Evolutionary conservation across 2,797 vertebrate genomes (phyloP), one percentile per base, ranked within the genome.

Genomic region (Tangara arthus): DNA sequence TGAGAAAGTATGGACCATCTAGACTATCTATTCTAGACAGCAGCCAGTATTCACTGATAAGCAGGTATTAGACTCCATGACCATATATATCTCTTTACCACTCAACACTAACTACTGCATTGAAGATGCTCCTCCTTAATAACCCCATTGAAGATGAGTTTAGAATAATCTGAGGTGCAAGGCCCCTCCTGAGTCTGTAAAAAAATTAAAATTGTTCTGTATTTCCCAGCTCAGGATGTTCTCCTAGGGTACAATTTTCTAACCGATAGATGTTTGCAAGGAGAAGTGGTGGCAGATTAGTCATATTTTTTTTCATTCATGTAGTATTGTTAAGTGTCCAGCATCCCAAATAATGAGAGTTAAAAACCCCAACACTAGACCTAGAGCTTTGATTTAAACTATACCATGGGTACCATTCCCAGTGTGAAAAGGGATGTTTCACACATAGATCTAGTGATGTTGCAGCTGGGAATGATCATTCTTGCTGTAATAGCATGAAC

Each of bases 361-460:
- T 50, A 60, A 64, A 83, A 77, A 11, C 10, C 37, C 42, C 65
- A 82, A 71, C 66, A 35, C 19, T 3, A 52, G 30, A 46, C 14
- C 11, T 17, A 42, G 30, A 80, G 15, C 7, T 69, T 18, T 57
- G 30, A 35, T 81, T 80, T 68, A 46, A 78, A 78, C 37, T 19
- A 34, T 10, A 42, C 20, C 42, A 65, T 3, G 14, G 18, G 9
- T 65, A 73, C 0, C 0, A 18, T 12, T 35, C 50, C 44, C 55
- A 66, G 2, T 42, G 47, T 20, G 24, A 57, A 71, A 77, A 49
- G 9, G 12, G 8, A 59, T 27, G 8, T n/a, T 90, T 76, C 65
- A 66, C 4, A 15, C 24, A 61, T 4, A 76, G 30, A 46, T 47
- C 53, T 64, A n/a, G n/a, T 10, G 11, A 42, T 0, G 1, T 0